Evolutionary conservation across 2,113 vertebrate species (phyloP), one percentile per base, ranked within the genome.

Genomic region (Cochlearius cochlearius): DNA sequence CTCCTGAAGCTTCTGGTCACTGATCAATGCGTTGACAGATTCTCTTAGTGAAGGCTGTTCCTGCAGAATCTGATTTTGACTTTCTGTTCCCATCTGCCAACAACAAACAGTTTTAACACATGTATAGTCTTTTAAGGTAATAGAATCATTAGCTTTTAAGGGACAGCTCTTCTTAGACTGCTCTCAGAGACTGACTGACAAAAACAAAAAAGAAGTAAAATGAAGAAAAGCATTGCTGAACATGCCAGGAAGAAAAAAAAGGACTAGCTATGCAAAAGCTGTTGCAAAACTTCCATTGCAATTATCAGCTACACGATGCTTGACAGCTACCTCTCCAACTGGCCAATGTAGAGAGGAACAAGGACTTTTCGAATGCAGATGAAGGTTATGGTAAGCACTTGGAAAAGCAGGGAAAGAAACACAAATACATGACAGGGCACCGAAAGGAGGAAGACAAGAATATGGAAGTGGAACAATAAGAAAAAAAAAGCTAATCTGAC

Each of bases 1-100:
- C 93, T 99, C 99, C 95, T 99, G 99, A 80, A 99, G 98, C 95
- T 99, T 99, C 97, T 99, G 99, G 97, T 99, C 99, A 71, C 98
- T 98, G 53, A 98, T 98, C 98, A 99, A 98, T 89, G 98, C 97
- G 96, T 98, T 99, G 96, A 99, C 98, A 88, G 99, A 98, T 89
- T 99, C 98, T 92, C 99, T 99, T 76, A 99, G 96, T 9, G 97
- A 94, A 60, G 98, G 97, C 56, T 99, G 98, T 62, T 99, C 99
- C 97, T 99, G 98, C 72, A 99, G 97, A 97, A 99, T 92, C 97
- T 98, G 96, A 98, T 99, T 98, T 97, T 99, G 92, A 98, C 90
- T 97, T 98, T 99, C 98, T 98, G 99, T 97, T 99, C 99, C 98
- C 98, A 99, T 97, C 99, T 99, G 98, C 67, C 97, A 84, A 97